Conservation (phyloP, 2,888 invertebrate genomes). For the Trichacis sp. region DNA sequence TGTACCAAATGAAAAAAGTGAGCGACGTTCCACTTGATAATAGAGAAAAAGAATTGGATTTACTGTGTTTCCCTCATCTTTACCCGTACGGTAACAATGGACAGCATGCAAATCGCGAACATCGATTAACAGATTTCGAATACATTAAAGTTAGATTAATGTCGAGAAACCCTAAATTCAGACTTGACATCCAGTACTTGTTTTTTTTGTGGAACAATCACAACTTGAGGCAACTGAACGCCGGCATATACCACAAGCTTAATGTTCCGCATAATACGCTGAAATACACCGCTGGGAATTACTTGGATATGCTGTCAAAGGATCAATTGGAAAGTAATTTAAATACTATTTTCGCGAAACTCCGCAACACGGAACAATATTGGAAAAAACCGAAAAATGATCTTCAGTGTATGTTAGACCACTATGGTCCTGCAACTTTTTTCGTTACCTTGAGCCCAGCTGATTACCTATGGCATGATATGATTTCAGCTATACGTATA, state of each 20-base stretch:
- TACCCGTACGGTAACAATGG: too few species aligned
- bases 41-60: slow-evolving; percentile 35
- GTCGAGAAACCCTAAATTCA: slow-evolving; percentile 45
- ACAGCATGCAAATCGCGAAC: too few species aligned
- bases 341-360: too few species aligned
- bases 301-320: too few species aligned
- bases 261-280: slow-evolving; percentile 32
- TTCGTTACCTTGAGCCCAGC: slow-evolving; percentile 49
- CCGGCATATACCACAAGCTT: slow-evolving; percentile 41
- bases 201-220: slow-evolving; percentile 25
- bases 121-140: too few species aligned
- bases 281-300: neutral
- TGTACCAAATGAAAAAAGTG: slow-evolving; percentile 42
- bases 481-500: slow-evolving; percentile 47
- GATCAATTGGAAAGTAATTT: too few species aligned
- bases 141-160: slow-evolving; percentile 13
- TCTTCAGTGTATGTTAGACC: slow-evolving; percentile 41
- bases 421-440: slow-evolving; percentile 51
- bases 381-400: slow-evolving; percentile 41
- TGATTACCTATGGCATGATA: slow-evolving; percentile 51
- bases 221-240: slow-evolving; percentile 44
- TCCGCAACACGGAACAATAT: slow-evolving; percentile 44
- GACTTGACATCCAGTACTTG: slow-evolving; percentile 47
- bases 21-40: slow-evolving; percentile 38
- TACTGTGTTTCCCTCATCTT: too few species aligned